Evolutionary conservation across 2,797 vertebrate species (phyloP), one percentile per base, ranked within the genome.

Genomic region (Halcyon leucocephala): DNA sequence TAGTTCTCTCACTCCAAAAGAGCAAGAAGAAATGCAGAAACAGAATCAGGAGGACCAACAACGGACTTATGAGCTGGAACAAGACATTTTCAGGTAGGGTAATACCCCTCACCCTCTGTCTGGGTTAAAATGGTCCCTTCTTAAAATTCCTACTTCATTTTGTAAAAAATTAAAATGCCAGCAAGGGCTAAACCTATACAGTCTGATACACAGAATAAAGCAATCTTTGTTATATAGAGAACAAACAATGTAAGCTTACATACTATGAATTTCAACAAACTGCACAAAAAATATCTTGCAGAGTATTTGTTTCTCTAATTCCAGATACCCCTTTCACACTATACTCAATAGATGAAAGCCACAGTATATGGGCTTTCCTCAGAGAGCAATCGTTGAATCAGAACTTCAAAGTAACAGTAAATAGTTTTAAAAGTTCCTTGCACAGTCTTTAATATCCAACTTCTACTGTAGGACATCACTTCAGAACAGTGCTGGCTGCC

Each of bases 21-120:
- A 99, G 49, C 98, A 99, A 95, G 98, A 99, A 92, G 98, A 99
- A 95, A 98, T 98, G 98, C 98, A 98, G 96, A 98, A 98, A 28
- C 99, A 99, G 96, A 99, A 98, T 74, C 96, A 92, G 77, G 98
- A 98, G 4, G 99, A 99, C 89, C 98, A 99, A 91, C 97, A 98
- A 92, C 98, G 98, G 95, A 98, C 98, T 39, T 96, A 95, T 41
- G 92, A 98, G 73, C 98, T 99, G 78, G 99, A 99, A 94, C 98
- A 96, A 96, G 98, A 98, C 51, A 99, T 99, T 84, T 92, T 98
- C 97, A 99, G 99, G 99, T 99, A 98, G 1, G 64, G 31, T 44
- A 65, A 24, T 10, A 88, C 6, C 7, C 11, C n/a, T 74, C 17
- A 17, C 39, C 41, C 25, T 76, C 55, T 41, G 12, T 35, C 29